Conservation (phyloP, 2,797 vertebrate genomes). For the Borostomias antarcticus region DNA sequence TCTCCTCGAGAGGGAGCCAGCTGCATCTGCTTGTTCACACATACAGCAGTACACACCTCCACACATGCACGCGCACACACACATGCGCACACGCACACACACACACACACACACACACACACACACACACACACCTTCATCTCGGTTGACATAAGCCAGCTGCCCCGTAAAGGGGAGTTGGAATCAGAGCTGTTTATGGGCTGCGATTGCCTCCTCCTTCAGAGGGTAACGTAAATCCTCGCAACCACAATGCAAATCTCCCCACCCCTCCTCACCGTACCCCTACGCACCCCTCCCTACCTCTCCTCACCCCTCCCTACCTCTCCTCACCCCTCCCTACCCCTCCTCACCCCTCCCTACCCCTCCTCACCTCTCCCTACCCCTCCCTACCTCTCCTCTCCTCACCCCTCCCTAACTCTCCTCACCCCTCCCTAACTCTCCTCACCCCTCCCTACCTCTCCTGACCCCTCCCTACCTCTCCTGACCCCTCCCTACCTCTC, state of each 20-base stretch:
- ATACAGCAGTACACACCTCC: constrained; percentile 4
- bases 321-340: constrained; percentile 23
- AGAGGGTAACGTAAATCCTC: constrained; percentile 37
- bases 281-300: no score
- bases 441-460: no score
- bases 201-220: constrained; percentile 24
- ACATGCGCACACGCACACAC: neutral
- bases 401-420: no score
- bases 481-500: no score
- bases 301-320: no score
- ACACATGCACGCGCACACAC: constrained; percentile 9
- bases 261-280: constrained; percentile 19
- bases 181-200: constrained; percentile 19
- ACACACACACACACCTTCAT: constrained; percentile 1
- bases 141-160: constrained; percentile 12
- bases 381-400: no score
- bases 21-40: constrained; percentile 22
- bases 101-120: constrained; percentile 1
- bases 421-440: no score
- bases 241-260: constrained; percentile 40
- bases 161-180: constrained; percentile 26
- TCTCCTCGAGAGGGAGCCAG: constrained; percentile 15
- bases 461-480: no score
- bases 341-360: no score
- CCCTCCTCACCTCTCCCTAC: no score